phyloP scores from a whole-genome alignment of 2,797 vertebrate species.

The Silurus aristotelis region DNA sequence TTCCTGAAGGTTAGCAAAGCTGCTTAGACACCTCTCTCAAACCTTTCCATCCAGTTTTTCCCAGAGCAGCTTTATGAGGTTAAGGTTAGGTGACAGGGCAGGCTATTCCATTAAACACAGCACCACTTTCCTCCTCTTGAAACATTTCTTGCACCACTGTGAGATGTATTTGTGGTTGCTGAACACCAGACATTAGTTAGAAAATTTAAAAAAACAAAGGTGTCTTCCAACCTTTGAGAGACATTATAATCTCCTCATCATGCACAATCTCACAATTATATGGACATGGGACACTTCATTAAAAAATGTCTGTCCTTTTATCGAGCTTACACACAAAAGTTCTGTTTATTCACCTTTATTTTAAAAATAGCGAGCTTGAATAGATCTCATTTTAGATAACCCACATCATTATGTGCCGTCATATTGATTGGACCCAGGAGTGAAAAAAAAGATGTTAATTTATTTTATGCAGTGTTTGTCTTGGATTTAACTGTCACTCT shows the following conservation, averaged over 20 bases:
- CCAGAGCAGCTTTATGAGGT: not conserved
- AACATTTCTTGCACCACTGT: not conserved
- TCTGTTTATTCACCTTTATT: not conserved
- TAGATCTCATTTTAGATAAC: conserved; percentile 29
- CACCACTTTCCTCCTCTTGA: not conserved
- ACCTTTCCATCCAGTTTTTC: not conserved
- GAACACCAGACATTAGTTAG: not conserved
- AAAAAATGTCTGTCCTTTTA: not conserved
- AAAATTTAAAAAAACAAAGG: not conserved
- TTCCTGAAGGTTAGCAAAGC: not conserved
- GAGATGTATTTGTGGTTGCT: not conserved
- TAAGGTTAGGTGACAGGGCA: not conserved
- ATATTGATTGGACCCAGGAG: not conserved
- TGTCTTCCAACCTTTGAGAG: not conserved
- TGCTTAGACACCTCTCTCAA: conserved; percentile 4
- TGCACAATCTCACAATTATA: too few species aligned
- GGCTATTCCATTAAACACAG: conserved; percentile 15
- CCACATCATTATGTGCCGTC: conserved; percentile 9
- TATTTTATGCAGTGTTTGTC: conserved; percentile 27
- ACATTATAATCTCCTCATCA: not conserved
- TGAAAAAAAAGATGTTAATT: conserved; percentile 16
- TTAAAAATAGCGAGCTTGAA: not conserved
- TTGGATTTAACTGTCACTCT: conserved; percentile 23
- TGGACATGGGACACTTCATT: not conserved
- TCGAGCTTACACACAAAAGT: not conserved